Conservation (phyloP, 2,113 vertebrate species). For the Alosa alosa region DNA sequence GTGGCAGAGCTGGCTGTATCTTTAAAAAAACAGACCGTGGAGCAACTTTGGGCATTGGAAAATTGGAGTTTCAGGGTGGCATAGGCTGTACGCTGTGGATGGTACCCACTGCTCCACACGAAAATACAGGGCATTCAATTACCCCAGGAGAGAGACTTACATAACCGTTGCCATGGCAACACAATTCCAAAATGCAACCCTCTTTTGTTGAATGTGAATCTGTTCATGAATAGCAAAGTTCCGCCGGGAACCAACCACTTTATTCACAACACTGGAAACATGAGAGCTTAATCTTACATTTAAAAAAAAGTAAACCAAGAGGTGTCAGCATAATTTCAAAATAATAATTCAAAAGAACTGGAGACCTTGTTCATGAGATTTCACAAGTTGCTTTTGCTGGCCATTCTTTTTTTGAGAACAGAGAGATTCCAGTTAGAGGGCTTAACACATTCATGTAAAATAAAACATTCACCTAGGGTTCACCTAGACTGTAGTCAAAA, state of each 20-base stretch:
- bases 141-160: constrained; percentile 24
- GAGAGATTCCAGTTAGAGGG: background rate
- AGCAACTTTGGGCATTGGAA: background rate
- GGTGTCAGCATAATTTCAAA: background rate
- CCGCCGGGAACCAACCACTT: constrained; percentile 10
- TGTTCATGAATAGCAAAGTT: constrained; percentile 21
- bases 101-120: constrained; percentile 10
- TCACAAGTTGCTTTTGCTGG: background rate
- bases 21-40: background rate
- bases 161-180: constrained; percentile 43
- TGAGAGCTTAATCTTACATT: background rate
- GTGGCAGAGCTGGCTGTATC: background rate
- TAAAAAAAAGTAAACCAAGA: background rate
- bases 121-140: constrained; percentile 12
- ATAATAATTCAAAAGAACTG: background rate
- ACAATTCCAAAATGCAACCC: constrained; percentile 36
- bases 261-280: constrained; percentile 7
- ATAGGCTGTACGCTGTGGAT: background rate
- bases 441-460: background rate
- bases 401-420: background rate
- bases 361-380: constrained; percentile 6
- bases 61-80: background rate
- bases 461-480: background rate
- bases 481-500: background rate
- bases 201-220: constrained; percentile 31